Evolutionary conservation across 2,797 vertebrate species (phyloP), one percentile per base, ranked within the genome.

Genomic region (Okamejei kenojei): DNA sequence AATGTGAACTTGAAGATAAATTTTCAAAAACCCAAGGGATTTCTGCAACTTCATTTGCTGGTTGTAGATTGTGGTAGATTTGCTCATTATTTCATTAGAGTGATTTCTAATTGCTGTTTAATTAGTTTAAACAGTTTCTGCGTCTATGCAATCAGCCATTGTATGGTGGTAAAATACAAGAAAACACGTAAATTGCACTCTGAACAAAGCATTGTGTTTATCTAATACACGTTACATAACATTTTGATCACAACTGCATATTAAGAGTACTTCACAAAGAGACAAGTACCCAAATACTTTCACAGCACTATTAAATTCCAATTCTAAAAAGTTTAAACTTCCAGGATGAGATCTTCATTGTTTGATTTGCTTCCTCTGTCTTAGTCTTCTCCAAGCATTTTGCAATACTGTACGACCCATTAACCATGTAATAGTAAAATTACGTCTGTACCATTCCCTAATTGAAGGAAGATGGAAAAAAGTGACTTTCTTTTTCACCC

Each of bases 371-470:
- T 45, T 94, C n/a, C n/a, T n/a, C 93, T 94, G 93, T 0, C 94
- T 94, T 61, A 98, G 94, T 74, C 93, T 96, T 94, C 71, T 97
- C 97, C 98, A 97, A 45, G 95, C 93, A 94, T 95, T 97, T 76
- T 91, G 93, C 92, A 99, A 77, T 68, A 96, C 94, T 90, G 98
- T 97, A 95, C 95, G 96, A 92, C 96, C 98, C 99, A 99, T 98
- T 93, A 98, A 96, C 93, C 97, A 95, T 0, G 98, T 99, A 95
- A 99, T 99, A 94, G 96, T 96, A 94, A 99, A 97, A 95, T 99
- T 99, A n/a, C 95, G 97, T 94, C 95, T 96, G 96, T 99, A 99
- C 99, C 99, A 99, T 93, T 98, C 98, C 95, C 99, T 99, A 94
- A 6, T 94, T 94, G 93, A 93, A 94, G 94, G 76, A 94, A 77